These are phyloP conservation scores for Leucosticte australis DNA, from an alignment of 2,113 vertebrate species.

Conservation along the genomic window DNA sequence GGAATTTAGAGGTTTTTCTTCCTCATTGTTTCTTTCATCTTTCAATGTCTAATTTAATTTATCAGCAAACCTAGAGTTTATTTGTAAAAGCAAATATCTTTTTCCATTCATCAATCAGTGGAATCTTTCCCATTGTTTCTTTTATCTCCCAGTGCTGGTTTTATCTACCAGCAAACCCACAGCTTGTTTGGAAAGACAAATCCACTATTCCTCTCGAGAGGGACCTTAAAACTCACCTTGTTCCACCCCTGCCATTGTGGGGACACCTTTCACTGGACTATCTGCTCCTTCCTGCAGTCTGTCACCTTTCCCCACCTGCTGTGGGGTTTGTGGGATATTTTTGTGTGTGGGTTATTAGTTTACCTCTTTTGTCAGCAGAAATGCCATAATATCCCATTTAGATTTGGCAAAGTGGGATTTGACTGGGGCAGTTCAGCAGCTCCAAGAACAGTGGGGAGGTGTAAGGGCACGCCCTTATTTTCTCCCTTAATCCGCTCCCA, in stretches of 20 bases:
- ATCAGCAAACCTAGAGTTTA: too few species aligned
- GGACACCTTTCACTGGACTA: background rate
- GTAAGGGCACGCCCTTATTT: background rate
- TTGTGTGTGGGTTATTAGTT: background rate
- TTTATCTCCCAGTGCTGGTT: too few species aligned
- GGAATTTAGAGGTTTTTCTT: too few species aligned
- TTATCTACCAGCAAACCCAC: too few species aligned
- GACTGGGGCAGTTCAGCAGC: background rate
- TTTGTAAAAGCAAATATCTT: too few species aligned
- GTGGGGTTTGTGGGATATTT: background rate
- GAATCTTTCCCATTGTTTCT: too few species aligned
- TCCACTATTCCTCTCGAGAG: too few species aligned
- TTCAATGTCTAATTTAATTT: too few species aligned
- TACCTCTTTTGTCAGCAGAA: background rate
- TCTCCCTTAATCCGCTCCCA: background rate
- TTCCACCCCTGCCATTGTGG: background rate
- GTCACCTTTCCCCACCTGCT: background rate
- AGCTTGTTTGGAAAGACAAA: too few species aligned
- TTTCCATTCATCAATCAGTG: too few species aligned
- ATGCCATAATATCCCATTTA: background rate
- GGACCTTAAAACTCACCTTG: background rate
- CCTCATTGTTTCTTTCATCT: too few species aligned
- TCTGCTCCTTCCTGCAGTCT: background rate
- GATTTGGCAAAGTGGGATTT: background rate
- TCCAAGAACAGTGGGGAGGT: rapidly evolving